Percentiles rank a stretch among this genome's conserved stretches.
These are phyloP conservation scores for Yoshiicerus persimilis DNA, from an alignment of 1,140 invertebrate genomes.

Conservation along the genomic window DNA sequence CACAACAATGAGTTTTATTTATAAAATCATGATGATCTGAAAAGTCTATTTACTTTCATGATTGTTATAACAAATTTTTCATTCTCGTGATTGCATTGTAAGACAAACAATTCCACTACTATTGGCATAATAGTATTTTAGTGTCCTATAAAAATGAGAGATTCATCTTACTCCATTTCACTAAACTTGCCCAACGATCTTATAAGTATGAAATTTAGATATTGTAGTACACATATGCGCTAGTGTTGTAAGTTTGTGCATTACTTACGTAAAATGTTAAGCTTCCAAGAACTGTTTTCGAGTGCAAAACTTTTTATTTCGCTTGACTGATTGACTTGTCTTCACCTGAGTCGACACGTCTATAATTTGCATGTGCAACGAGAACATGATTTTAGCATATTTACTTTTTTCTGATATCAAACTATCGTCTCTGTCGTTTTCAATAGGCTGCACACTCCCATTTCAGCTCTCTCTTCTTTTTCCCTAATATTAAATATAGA, in stretches of 20 bases:
- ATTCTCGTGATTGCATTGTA: neutral
- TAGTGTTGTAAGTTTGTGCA: too few relatives aligned
- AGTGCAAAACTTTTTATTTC: neutral
- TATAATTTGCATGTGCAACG: neutral
- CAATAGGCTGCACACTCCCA: neutral
- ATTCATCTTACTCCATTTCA: neutral
- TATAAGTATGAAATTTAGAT: too few relatives aligned
- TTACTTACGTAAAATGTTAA: too few relatives aligned
- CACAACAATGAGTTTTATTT: neutral
- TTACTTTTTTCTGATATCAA: neutral
- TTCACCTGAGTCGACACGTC: neutral
- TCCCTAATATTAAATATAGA: neutral
- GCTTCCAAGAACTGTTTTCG: neutral
- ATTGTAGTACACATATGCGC: too few relatives aligned
- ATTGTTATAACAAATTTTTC: neutral
- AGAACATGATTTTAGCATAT: neutral
- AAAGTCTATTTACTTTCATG: neutral
- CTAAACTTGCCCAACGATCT: too few relatives aligned
- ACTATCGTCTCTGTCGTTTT: neutral
- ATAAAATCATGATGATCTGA: neutral
- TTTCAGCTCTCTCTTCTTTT: neutral
- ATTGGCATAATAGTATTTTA: neutral
- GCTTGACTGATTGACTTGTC: neutral
- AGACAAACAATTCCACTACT: neutral
- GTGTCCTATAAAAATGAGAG: neutral